phyloP scores from a whole-genome alignment of 1,140 invertebrate genomes.

The Trachymyrmex cornetzi region DNA sequence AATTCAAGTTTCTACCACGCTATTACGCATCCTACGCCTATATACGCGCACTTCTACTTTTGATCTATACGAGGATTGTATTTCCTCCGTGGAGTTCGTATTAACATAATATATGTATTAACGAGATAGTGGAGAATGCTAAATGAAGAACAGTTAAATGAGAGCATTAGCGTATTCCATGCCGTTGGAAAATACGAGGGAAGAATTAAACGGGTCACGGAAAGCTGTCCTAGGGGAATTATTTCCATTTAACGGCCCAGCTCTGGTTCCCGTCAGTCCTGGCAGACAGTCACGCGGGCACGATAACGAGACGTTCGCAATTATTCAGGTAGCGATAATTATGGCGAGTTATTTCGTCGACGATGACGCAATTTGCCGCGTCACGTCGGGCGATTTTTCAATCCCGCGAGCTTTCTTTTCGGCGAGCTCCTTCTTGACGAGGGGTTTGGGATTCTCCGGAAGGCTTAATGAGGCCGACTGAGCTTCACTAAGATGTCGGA shows the following conservation, averaged over 20 bases:
- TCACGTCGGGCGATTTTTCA: constrained; percentile 70
- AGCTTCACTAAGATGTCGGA: constrained; percentile 19
- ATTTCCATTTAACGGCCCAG: constrained; percentile 69
- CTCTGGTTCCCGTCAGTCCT: constrained; percentile 8
- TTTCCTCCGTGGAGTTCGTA: constrained; percentile 19
- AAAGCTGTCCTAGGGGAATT: constrained; percentile 72
- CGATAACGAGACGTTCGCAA: constrained; percentile 76
- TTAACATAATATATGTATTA: constrained; percentile 66
- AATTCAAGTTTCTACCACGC: constrained; percentile 2
- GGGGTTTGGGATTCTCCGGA: constrained; percentile 46
- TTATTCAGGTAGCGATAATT: constrained; percentile 73
- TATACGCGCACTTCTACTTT: constrained; percentile 7
- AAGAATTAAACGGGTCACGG: constrained; percentile 72
- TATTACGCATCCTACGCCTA: not conserved
- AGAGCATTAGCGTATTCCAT: constrained; percentile 41
- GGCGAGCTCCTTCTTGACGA: not conserved
- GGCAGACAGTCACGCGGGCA: constrained; percentile 41
- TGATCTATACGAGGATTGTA: constrained; percentile 41
- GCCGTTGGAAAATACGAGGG: constrained; percentile 16
- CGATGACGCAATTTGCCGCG: constrained; percentile 61
- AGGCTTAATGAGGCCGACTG: constrained; percentile 69
- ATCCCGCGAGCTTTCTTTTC: constrained; percentile 57
- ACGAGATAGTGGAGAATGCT: constrained; percentile 32
- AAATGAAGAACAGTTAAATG: constrained; percentile 34
- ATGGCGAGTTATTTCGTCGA: constrained; percentile 67